Conservation (phyloP, 2,797 vertebrate species). For the Chromobotia macracanthus region DNA sequence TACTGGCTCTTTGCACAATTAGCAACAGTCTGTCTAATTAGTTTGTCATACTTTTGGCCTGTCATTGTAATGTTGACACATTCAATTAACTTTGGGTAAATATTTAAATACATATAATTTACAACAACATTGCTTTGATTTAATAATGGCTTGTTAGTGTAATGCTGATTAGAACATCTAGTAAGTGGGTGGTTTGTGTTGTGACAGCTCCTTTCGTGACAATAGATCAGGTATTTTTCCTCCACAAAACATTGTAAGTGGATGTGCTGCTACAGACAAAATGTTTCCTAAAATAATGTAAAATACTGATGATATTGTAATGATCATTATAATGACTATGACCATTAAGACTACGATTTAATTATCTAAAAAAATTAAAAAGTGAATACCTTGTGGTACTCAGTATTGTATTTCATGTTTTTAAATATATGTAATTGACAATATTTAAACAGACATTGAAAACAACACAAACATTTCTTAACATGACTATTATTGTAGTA, state of each 20-base stretch:
- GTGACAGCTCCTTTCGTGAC: conserved; percentile 68
- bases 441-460: too few species aligned
- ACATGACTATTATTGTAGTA: too few species aligned
- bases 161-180: conserved; percentile 55
- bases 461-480: too few species aligned
- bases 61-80: conserved; percentile 22
- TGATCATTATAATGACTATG: background rate
- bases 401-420: too few species aligned
- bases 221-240: conserved; percentile 71
- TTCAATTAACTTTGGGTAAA: conserved; percentile 68
- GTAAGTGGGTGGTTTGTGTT: conserved; percentile 65
- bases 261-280: too few species aligned
- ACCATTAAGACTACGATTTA: too few species aligned
- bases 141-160: too few species aligned
- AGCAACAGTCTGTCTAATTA: conserved; percentile 14
- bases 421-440: too few species aligned
- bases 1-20: conserved; percentile 22
- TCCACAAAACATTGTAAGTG: conserved; percentile 53
- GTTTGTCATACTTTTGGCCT: conserved; percentile 2
- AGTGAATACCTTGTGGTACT: background rate
- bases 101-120: conserved; percentile 73
- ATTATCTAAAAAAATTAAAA: too few species aligned
- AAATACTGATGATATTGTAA: background rate
- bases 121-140: conserved; percentile 73
- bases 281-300: conserved; percentile 28